Percentiles rank a stretch among this genome's conserved stretches.
phyloP scores from a whole-genome alignment of 2,888 invertebrate genomes.

The Melanostoma mellinum region DNA sequence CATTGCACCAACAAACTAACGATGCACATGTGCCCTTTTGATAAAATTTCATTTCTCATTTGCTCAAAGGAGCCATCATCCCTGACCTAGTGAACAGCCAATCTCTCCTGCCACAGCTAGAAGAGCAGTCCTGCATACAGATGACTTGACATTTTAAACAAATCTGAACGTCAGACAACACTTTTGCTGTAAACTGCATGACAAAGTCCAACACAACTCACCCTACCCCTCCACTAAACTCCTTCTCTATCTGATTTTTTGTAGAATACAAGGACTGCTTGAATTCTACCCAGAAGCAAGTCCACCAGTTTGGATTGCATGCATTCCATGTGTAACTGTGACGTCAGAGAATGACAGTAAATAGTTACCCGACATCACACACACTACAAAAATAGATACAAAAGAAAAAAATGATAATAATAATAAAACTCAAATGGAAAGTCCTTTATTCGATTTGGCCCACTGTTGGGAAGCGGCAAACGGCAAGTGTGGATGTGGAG shows the following conservation, averaged over 20 bases:
- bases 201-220: conserved; percentile 20
- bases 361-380: conserved; percentile 34
- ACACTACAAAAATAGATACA: conserved; percentile 32
- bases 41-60: conserved; percentile 21
- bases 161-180: conserved; percentile 58
- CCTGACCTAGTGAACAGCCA: conserved; percentile 48
- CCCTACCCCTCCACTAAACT: not conserved
- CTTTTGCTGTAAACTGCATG: conserved; percentile 49
- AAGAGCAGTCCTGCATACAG: conserved; percentile 40
- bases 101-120: conserved; percentile 26
- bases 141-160: conserved; percentile 68
- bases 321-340: conserved; percentile 45
- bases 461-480: not conserved
- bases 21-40: conserved; percentile 21
- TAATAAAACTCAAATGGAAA: conserved; percentile 38
- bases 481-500: conserved; percentile 24
- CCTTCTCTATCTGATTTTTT: not conserved
- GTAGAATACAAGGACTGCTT: conserved; percentile 2
- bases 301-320: conserved; percentile 31
- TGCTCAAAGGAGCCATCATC: conserved; percentile 1
- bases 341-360: conserved; percentile 59
- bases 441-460: conserved; percentile 39
- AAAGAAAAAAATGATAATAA: conserved; percentile 6
- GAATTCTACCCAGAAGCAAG: not conserved
- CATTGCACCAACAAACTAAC: not conserved